Percentiles rank a stretch among this genome's conserved stretches.
Conservation (phyloP, 2,797 vertebrate genomes). For the Jordanella pulchra region DNA sequence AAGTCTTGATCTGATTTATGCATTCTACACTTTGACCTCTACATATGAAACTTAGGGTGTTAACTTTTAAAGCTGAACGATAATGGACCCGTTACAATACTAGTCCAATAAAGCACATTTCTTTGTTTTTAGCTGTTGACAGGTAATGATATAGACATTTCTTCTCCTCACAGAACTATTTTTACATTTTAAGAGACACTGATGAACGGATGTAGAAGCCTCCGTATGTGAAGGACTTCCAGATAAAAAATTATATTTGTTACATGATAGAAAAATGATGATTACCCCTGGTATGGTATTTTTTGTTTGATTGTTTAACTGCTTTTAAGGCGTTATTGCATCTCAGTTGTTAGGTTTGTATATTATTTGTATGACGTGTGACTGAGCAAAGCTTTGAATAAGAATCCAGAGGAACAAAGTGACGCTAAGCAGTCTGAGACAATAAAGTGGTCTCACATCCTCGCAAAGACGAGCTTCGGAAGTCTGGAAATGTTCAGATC, state of each 20-base stretch:
- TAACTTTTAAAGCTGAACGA: slow-evolving; percentile 39
- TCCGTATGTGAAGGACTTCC: slow-evolving; percentile 9
- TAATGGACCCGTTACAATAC: slow-evolving; percentile 19
- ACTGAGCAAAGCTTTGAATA: slow-evolving; percentile 27
- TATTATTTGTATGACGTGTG: slow-evolving; percentile 23
- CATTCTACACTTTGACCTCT: slow-evolving; percentile 56
- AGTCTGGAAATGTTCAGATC: slow-evolving; percentile 38
- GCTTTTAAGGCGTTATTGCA: slow-evolving; percentile 13
- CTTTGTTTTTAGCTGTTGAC: slow-evolving; percentile 34
- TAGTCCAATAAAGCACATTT: slow-evolving; percentile 12
- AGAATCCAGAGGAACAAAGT: background rate
- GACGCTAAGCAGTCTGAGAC: background rate
- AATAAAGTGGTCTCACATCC: slow-evolving; percentile 6
- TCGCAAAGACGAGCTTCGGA: slow-evolving; percentile 1
- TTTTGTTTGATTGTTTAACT: slow-evolving; percentile 9
- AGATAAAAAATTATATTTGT: slow-evolving; percentile 21
- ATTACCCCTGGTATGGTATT: background rate
- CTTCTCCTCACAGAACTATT: slow-evolving; percentile 25
- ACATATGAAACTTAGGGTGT: slow-evolving; percentile 51
- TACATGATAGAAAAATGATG: slow-evolving; percentile 15
- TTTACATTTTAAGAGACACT: slow-evolving; percentile 24
- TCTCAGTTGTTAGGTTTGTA: slow-evolving; percentile 28
- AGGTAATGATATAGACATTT: slow-evolving; percentile 15
- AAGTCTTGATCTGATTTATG: slow-evolving; percentile 48
- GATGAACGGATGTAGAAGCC: slow-evolving; percentile 29